Base-by-base conservation (phyloP, 2,888 invertebrate species). In the Tenthredo distinguenda region DNA sequence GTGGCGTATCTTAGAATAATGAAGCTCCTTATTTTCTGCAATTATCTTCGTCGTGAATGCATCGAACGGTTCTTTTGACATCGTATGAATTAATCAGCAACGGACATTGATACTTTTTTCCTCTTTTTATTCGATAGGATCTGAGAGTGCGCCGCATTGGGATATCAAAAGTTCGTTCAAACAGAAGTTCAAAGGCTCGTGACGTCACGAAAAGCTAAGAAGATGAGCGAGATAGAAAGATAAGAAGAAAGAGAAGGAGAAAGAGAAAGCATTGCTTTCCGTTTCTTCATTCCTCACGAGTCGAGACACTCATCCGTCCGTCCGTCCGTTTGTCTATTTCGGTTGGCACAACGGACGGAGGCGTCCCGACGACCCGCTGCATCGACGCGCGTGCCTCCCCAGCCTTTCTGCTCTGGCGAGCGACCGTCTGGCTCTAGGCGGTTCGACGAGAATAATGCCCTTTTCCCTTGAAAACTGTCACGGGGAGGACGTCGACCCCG, bases 391-490 rank as follows among this genome's bases (percentile, higher is more conserved):
- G 81, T 62, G 81, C 62, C 81, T 68, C 50, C 81, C 71, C 83
- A 47, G 65, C 83, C 71, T 71, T 83, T 83, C 71, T 71, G 47
- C 68, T 83, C 83, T 50, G 71, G 71, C 68, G 55, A 68, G 58
- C 58, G 81, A 81, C 81, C 81, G 81, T 81, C 81, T 81, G 62
- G 81, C 81, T 81, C 81, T 81, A 62, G 81, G 81, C 83, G 68
- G 43, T 83, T 83, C 83, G 83, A 71, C 83, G 83, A 83, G 65
- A 83, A 83, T 83, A 83, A 83, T 83, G 83, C 83, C 83, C 83
- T 68, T 83, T 83, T 83, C 83, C 83, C 68, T 71, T 83, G 83
- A 71, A 83, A 81, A 83, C 68, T 83, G 83, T 83, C 83, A 83
- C 71, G 68, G 31, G 47, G 71, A 83, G 83, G 68, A 7, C 83